These are phyloP conservation scores for Paedocypris micromegethes DNA, from an alignment of 2,797 vertebrate species.

Conservation along the genomic window DNA sequence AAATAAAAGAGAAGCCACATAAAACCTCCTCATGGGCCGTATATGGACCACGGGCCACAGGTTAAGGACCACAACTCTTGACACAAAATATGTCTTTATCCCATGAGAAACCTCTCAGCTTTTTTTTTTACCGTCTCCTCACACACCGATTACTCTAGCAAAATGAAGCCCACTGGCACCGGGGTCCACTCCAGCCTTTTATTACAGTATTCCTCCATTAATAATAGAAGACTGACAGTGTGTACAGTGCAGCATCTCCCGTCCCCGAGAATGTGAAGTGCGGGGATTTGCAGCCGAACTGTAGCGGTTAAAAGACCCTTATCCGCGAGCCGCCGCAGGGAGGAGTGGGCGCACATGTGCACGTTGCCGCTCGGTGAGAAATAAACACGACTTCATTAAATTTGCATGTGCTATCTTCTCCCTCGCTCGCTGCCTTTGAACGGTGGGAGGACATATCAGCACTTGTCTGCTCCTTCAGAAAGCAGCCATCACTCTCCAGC, in stretches of 20 bases:
- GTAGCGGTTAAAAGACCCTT: conserved; percentile 16
- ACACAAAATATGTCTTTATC: neutral
- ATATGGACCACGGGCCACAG: too few species aligned
- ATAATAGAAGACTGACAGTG: conserved; percentile 25
- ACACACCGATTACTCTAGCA: neutral
- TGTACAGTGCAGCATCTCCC: conserved; percentile 16
- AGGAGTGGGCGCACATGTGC: conserved; percentile 26
- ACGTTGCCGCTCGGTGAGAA: conserved; percentile 9
- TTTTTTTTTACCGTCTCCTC: neutral
- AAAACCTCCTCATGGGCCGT: too few species aligned
- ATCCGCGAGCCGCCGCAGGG: conserved; percentile 22
- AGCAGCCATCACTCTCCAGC: conserved; percentile 3
- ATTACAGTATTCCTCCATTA: conserved; percentile 10
- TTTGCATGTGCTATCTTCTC: conserved; percentile 39
- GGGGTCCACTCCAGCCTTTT: conserved; percentile 14
- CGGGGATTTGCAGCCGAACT: conserved; percentile 18
- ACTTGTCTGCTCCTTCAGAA: conserved; percentile 6
- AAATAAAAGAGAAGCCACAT: too few species aligned
- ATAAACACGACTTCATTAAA: conserved; percentile 45
- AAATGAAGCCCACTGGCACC: neutral
- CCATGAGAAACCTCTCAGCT: neutral
- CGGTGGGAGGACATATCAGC: conserved; percentile 12
- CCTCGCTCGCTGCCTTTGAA: conserved; percentile 23
- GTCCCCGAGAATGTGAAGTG: conserved; percentile 4
- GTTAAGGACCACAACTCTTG: too few species aligned